Conservation (phyloP, 2,797 vertebrate species). For the Brachymystax lenok region DNA sequence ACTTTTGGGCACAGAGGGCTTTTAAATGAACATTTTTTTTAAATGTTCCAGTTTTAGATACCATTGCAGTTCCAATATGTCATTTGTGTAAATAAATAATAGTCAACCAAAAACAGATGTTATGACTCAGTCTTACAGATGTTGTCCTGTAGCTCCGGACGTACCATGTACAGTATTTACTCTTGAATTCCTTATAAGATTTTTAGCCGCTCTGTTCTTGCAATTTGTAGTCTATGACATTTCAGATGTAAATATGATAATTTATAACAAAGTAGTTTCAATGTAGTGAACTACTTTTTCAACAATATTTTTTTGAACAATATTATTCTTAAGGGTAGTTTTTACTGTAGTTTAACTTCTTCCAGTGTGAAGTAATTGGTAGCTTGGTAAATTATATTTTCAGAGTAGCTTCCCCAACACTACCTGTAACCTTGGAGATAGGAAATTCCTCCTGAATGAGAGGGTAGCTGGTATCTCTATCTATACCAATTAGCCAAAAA, state of each 20-base stretch:
- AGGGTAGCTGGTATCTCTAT: neutral
- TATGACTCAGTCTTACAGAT: neutral
- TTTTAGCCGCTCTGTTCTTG: neutral
- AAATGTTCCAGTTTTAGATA: neutral
- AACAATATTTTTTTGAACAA: too few relatives aligned
- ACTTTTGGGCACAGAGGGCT: neutral
- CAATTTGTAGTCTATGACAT: too few relatives aligned
- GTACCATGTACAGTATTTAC: neutral
- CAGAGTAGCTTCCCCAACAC: neutral
- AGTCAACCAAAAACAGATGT: neutral
- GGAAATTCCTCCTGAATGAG: conserved; percentile 2
- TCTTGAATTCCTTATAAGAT: neutral
- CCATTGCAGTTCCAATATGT: neutral
- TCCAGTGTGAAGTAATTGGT: too few relatives aligned
- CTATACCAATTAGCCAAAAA: conserved; percentile 3
- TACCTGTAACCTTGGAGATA: conserved; percentile 3
- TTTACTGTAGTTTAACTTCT: too few relatives aligned
- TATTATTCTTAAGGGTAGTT: too few relatives aligned
- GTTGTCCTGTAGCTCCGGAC: neutral
- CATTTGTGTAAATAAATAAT: neutral
- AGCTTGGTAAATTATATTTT: too few relatives aligned
- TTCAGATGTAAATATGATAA: too few relatives aligned
- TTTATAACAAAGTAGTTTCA: too few relatives aligned
- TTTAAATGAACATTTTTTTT: neutral
- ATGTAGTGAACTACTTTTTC: too few relatives aligned